Conservation (phyloP, 2,888 invertebrate genomes). For the Apamea sordens region DNA sequence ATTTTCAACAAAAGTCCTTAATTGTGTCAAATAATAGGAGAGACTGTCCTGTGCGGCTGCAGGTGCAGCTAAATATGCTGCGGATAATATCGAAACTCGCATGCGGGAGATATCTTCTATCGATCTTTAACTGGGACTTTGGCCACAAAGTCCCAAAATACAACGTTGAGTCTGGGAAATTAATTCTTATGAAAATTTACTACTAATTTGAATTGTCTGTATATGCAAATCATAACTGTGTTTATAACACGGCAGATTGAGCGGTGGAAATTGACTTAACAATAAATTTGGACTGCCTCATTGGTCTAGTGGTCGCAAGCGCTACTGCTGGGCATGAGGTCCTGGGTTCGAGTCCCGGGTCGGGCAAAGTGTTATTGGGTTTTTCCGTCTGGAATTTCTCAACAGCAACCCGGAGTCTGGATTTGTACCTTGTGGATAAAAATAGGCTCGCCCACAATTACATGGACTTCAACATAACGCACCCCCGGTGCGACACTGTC, state of each 20-base stretch:
- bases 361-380: background rate
- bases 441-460: background rate
- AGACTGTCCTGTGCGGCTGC: too few species aligned
- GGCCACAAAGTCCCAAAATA: background rate
- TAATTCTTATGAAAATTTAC: background rate
- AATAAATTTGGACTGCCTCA: background rate
- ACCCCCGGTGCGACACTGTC: too few species aligned
- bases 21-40: background rate
- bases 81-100: background rate
- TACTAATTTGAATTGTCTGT: background rate
- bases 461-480: too few species aligned
- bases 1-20: background rate
- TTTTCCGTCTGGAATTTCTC: background rate
- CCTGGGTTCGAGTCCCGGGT: background rate
- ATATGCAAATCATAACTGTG: background rate
- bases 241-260: background rate
- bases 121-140: background rate
- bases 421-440: background rate
- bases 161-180: background rate
- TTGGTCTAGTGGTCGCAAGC: background rate
- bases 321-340: background rate
- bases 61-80: background rate
- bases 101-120: background rate
- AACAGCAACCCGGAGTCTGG: background rate
- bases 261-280: background rate